phyloP scores from a whole-genome alignment of 2,113 vertebrate genomes.

The Perca flavescens region DNA sequence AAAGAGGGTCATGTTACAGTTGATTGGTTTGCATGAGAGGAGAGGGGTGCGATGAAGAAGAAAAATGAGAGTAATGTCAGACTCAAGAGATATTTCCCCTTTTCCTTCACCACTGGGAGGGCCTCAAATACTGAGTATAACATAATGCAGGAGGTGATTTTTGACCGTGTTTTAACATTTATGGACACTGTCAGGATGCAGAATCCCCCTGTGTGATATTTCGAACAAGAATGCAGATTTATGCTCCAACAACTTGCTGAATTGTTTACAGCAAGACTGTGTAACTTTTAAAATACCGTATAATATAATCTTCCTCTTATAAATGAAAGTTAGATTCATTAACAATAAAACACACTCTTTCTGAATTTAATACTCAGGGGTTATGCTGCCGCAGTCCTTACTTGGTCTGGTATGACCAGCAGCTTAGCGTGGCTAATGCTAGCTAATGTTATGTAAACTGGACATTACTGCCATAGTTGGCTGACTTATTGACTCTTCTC shows the following conservation, averaged over 20 bases:
- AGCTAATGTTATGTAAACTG: background rate
- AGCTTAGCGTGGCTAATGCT: background rate
- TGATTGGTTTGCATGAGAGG: conserved; percentile 75
- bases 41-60: conserved; percentile 39
- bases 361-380: too few relatives aligned
- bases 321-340: background rate
- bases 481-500: background rate
- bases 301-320: background rate
- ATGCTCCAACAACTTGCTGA: background rate
- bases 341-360: background rate
- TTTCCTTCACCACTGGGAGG: conserved; percentile 23
- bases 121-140: conserved; percentile 36
- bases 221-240: background rate
- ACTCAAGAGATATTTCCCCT: conserved; percentile 52
- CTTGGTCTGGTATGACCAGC: too few relatives aligned
- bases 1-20: conserved; percentile 75
- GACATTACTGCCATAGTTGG: background rate
- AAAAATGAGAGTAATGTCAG: conserved; percentile 57
- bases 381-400: too few relatives aligned
- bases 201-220: background rate
- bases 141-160: conserved; percentile 37
- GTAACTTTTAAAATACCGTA: background rate
- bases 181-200: background rate
- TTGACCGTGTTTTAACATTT: conserved; percentile 25
- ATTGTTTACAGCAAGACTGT: background rate